Evolutionary conservation across 2,888 invertebrate species (phyloP).

Genomic region (Volucella inanis): DNA sequence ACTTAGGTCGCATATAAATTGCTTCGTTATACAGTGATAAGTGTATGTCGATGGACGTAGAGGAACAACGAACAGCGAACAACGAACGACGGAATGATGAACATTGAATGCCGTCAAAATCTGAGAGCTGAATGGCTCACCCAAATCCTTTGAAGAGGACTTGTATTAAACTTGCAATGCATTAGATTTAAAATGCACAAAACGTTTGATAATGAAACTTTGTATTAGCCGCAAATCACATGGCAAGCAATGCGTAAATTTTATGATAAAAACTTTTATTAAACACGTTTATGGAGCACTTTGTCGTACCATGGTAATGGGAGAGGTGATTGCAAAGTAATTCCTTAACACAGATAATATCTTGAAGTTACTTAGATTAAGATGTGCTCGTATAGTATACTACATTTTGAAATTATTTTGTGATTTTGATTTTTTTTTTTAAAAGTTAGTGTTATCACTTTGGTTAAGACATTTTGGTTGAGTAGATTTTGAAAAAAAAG

Average conservation of each 20-base stretch:
- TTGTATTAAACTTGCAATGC: slow-evolving; percentile 59
- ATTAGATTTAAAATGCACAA: slow-evolving; percentile 65
- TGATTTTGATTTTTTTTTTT: slow-evolving; percentile 11
- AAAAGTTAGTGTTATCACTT: neutral
- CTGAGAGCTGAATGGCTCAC: neutral
- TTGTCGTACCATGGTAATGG: neutral
- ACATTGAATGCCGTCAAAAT: too few species aligned
- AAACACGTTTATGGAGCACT: slow-evolving; percentile 35
- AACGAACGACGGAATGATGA: neutral
- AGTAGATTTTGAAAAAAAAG: too few species aligned
- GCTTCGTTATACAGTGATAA: slow-evolving; percentile 74
- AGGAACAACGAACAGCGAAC: neutral
- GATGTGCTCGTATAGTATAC: too few species aligned
- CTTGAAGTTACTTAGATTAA: slow-evolving; percentile 17
- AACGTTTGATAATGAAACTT: slow-evolving; percentile 67
- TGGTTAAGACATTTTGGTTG: neutral
- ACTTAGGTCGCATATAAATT: slow-evolving; percentile 74
- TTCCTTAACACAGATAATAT: slow-evolving; percentile 10
- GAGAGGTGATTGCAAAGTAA: neutral
- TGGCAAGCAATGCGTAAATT: slow-evolving; percentile 48
- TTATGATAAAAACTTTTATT: slow-evolving; percentile 49
- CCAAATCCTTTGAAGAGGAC: slow-evolving; percentile 57
- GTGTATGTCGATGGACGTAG: slow-evolving; percentile 69
- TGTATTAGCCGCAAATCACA: slow-evolving; percentile 55
- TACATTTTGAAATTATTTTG: slow-evolving; percentile 8